Evolutionary conservation across 2,113 vertebrate genomes (phyloP).

Genomic region (Bostrychus sinensis): DNA sequence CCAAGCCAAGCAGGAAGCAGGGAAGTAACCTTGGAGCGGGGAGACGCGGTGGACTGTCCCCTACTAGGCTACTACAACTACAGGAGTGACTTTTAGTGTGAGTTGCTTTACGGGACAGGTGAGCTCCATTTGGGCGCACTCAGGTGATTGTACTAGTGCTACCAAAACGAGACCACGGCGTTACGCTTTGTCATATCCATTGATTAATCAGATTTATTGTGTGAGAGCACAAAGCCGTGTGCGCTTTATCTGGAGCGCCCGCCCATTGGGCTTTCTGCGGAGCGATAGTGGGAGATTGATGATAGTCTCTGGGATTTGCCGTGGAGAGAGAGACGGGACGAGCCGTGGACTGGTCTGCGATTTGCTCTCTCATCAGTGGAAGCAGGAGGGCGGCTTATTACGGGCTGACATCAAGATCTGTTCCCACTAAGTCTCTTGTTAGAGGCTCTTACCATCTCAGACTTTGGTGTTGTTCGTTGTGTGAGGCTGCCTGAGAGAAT

Average conservation of each 20-base stretch:
- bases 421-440: background rate
- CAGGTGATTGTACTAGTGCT: constrained; percentile 20
- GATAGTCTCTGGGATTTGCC: constrained; percentile 62
- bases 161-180: background rate
- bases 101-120: background rate
- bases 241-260: constrained; percentile 58
- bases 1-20: constrained; percentile 34
- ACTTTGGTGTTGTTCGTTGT: constrained; percentile 1
- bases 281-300: constrained; percentile 61
- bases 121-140: constrained; percentile 7
- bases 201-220: constrained; percentile 46
- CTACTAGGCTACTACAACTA: background rate
- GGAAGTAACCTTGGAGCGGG: constrained; percentile 34
- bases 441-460: constrained; percentile 3
- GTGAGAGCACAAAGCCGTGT: constrained; percentile 53
- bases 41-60: background rate
- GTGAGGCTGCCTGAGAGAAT: constrained; percentile 39
- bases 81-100: background rate
- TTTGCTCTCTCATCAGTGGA: constrained; percentile 42
- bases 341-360: constrained; percentile 32
- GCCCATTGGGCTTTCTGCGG: constrained; percentile 64
- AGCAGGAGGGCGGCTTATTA: constrained; percentile 27
- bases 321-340: constrained; percentile 49
- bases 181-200: constrained; percentile 9
- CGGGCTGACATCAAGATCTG: constrained; percentile 30